Base-by-base conservation (phyloP, 2,797 vertebrate species). In the Apodemus agrarius region DNA sequence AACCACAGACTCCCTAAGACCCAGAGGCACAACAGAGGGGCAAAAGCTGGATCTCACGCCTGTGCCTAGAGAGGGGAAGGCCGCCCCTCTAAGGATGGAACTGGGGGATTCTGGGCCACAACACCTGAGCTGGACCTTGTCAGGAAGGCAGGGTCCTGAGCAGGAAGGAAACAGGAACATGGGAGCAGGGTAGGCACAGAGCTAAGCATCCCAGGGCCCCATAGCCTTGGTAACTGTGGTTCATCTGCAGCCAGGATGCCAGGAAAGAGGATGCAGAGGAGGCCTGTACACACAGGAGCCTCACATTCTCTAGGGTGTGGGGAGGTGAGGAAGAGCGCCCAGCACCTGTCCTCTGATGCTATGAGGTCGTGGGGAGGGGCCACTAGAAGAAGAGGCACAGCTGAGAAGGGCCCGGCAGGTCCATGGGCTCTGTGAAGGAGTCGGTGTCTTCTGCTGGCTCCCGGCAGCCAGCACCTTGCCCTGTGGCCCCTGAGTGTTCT, bases 401-500 rank as follows among this genome's bases (percentile, higher is more conserved):
- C 57, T 10, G 21, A 61, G 17, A 31, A 21, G 26, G 24, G 9
- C 0, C 7, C 43, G 21, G 31, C 11, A 29, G 31, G 43, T 80
- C 7, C 0, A 8, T 6, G 6, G 46, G 29, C 26, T n/a, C 37
- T 5, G 0, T 6, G 11, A 0, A 31, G 57, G 3, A 1, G 34
- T 21, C 54, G 14, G 57, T 0, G 14, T 17, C 13, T 37, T 31
- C 9, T 21, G 26, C 74, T n/a, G 12, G 22, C 67, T 34, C 31
- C 22, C 1, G 19, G n/a, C 21, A 46, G 17, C n/a, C 24, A 31
- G 16, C 54, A 52, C 43, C 57, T 49, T 19, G 67, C 9, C 4
- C 81, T 54, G 5, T 63, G 34, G n/a, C 17, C 19, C 24, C 34
- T 26, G 3, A 4, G 46, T n/a, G 4, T 14, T 79, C 37, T n/a